Conservation (phyloP, 2,113 vertebrate genomes). For the Odocoileus virginianus region DNA sequence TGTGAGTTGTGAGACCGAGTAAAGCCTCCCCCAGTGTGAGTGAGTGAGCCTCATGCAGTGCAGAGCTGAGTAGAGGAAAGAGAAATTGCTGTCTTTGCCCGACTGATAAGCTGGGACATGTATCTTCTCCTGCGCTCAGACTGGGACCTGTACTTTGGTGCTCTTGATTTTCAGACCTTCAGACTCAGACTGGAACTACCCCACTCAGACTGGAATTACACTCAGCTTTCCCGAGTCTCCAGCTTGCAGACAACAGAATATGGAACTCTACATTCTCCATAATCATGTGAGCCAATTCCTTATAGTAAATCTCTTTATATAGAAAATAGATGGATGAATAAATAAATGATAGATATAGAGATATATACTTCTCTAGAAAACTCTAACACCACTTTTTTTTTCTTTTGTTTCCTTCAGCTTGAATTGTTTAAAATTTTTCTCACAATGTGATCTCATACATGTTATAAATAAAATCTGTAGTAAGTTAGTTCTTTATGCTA, state of each 20-base stretch:
- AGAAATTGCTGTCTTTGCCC: background rate
- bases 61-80: background rate
- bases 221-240: background rate
- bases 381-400: background rate
- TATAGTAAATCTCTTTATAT: background rate
- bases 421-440: background rate
- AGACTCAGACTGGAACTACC: background rate
- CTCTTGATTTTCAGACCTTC: background rate
- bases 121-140: background rate
- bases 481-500: constrained; percentile 46
- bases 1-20: background rate
- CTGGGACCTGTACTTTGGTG: background rate
- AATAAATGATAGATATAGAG: background rate
- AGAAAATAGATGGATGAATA: background rate
- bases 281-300: background rate
- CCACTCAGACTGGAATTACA: background rate
- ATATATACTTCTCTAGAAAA: background rate
- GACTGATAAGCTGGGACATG: background rate
- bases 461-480: constrained; percentile 53
- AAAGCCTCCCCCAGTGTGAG: background rate
- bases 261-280: background rate
- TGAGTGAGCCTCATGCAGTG: background rate
- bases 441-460: background rate
- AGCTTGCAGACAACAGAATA: background rate
- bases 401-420: background rate